Evolutionary conservation across 2,797 vertebrate genomes (phyloP), one percentile per base, ranked within the genome.

Genomic region (Acanthiza pusilla): DNA sequence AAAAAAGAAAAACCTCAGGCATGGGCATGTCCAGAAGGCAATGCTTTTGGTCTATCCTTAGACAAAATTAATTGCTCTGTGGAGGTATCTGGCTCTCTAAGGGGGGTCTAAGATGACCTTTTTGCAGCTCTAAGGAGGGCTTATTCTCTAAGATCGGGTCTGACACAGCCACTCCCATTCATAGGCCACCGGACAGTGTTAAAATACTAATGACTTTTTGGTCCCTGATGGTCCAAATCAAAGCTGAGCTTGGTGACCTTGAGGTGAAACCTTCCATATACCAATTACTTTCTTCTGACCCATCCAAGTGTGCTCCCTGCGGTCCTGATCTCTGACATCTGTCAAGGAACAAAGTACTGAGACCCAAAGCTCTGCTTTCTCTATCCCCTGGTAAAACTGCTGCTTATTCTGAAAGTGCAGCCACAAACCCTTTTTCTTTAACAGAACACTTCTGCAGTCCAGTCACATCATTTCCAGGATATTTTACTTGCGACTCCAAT

Each of bases 401-500:
- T 83, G 50, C 58, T 78, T 53, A 62, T 73, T 60, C 54, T 9
- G 4, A 61, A 67, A 75, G 42, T 34, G 34, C 53, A 89, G 58
- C 55, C 74, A 71, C 34, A 80, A 45, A 89, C 27, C 54, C 25
- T 86, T 93, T 80, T 91, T 54, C 89, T 94, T 95, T 90, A 74
- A 92, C 67, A 92, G 91, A 93, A 85, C 57, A 30, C 45, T 90
- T 97, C 62, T 91, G 77, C 85, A 97, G 86, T 96, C 79, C 17
- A 34, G 70, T 96, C 94, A 95, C 94, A 93, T 94, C 91, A 71
- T 81, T 92, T 75, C 65, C 84, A 76, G 77, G 81, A 81, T 76
- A 89, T 89, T 97, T 96, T 79, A 91, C 91, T 93, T 89, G 94
- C 8, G 14, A 86, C 83, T 96, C 85, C 91, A 95, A 93, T 86